Percentiles rank a stretch among this genome's conserved stretches.
Conservation (phyloP, 2,797 vertebrate genomes). For the Sphenodon punctatus region DNA sequence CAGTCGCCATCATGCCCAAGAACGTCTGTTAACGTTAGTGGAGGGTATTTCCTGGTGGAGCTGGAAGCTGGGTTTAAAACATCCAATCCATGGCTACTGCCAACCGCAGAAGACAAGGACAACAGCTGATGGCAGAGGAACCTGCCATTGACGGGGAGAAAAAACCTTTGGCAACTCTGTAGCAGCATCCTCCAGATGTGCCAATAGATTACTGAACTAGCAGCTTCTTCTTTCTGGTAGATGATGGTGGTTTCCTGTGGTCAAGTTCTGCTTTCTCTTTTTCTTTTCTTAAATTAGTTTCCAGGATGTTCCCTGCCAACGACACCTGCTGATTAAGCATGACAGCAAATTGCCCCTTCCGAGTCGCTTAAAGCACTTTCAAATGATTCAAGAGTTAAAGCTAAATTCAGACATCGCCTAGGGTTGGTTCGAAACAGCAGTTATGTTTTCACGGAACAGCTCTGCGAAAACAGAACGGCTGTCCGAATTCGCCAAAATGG, state of each 20-base stretch:
- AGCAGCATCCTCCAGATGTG: background rate
- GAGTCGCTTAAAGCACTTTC: constrained; percentile 40
- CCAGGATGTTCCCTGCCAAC: background rate
- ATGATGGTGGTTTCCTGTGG: background rate
- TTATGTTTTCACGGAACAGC: too few species aligned
- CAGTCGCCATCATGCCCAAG: background rate
- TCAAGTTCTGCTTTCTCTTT: background rate
- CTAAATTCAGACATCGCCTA: too few species aligned
- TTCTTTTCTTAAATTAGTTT: too few species aligned
- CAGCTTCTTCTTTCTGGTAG: background rate
- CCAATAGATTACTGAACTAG: background rate
- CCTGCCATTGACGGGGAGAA: constrained; percentile 21
- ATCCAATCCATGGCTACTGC: background rate
- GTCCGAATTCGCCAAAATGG: too few species aligned
- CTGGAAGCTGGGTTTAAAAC: background rate
- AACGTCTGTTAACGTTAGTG: background rate
- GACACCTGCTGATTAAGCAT: constrained; percentile 20
- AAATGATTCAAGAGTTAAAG: constrained; percentile 50
- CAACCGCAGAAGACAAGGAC: constrained; percentile 30
- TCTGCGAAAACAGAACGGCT: too few species aligned
- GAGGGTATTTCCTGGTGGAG: background rate
- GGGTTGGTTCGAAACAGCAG: too few species aligned
- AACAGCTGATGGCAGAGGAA: background rate
- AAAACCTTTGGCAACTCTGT: background rate
- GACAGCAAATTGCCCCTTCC: constrained; percentile 14